Percentiles rank a stretch among this genome's conserved stretches.
phyloP scores from a whole-genome alignment of 37 sponge, comb jelly and placozoan species.

The Halichondria panicea region DNA sequence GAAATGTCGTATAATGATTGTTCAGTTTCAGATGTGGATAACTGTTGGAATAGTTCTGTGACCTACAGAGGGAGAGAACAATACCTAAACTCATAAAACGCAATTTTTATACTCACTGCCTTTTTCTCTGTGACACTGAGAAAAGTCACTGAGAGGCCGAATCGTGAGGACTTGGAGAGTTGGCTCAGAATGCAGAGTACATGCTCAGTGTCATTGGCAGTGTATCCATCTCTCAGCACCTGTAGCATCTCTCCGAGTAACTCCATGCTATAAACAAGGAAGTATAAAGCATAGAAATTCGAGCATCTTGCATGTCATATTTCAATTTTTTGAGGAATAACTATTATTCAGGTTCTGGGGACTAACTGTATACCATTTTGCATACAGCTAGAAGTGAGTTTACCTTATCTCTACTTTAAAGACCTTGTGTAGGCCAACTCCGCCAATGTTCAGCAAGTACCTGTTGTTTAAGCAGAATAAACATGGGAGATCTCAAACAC shows the following conservation, averaged over 20 bases:
- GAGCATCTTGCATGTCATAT: neutral
- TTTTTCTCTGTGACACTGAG: conserved; percentile 12
- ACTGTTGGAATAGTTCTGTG: no score
- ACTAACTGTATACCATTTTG: neutral
- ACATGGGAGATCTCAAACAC: no score
- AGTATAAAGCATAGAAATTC: neutral
- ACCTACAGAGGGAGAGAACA: no score
- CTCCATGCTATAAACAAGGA: conserved; percentile 32
- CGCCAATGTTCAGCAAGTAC: conserved; percentile 31
- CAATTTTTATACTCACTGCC: no score
- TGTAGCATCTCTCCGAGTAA: conserved; percentile 49
- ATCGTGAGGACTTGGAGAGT: conserved; percentile 33
- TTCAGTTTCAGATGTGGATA: no score
- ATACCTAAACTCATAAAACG: no score
- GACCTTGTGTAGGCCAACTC: conserved; percentile 2
- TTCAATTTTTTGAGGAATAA: neutral
- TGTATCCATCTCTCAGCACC: conserved; percentile 14
- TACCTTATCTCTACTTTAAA: conserved; percentile 66
- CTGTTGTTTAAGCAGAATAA: conserved; percentile 1
- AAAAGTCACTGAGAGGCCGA: conserved; percentile 53
- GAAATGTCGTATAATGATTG: no score
- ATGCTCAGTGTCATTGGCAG: conserved; percentile 10
- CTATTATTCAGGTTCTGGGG: neutral
- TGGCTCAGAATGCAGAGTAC: conserved; percentile 27
- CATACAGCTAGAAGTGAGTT: neutral